Conservation (phyloP, 2,888 invertebrate genomes). For the Pseudococcus viburni region DNA sequence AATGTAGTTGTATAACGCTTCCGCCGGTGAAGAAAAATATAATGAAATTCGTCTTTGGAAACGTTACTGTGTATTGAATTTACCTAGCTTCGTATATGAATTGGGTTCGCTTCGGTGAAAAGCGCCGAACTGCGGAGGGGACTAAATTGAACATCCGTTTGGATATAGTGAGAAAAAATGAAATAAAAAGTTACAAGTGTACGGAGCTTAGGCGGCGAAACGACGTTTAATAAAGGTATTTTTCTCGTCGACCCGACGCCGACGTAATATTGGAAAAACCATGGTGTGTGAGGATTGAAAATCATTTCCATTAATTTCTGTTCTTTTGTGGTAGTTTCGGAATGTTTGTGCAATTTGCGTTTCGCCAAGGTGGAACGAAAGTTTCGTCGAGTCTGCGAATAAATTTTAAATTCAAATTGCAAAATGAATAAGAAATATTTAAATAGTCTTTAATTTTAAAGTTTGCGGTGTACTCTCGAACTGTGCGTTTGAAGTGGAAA, state of each 20-base stretch:
- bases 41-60: slow-evolving; percentile 6
- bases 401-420: background rate
- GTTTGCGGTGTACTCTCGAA: background rate
- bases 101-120: background rate
- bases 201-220: background rate
- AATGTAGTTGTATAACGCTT: background rate
- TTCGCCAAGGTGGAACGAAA: background rate
- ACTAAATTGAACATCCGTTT: slow-evolving; percentile 29
- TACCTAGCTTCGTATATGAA: background rate
- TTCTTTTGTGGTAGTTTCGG: background rate
- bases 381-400: background rate
- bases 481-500: too few relatives aligned
- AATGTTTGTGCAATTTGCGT: slow-evolving; percentile 26
- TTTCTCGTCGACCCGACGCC: background rate
- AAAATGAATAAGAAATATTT: background rate
- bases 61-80: background rate
- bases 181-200: background rate
- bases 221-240: slow-evolving; percentile 34
- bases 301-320: slow-evolving; percentile 33
- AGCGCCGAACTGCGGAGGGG: background rate
- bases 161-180: background rate
- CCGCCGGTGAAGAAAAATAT: background rate
- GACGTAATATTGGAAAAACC: background rate
- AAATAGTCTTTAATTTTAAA: slow-evolving; percentile 2
- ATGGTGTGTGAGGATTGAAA: slow-evolving; percentile 9